A percentile compares a stretch with the other conserved stretches of the same genome.
Conservation (phyloP, 2,113 vertebrate species). For the Pampusana beccarii region DNA sequence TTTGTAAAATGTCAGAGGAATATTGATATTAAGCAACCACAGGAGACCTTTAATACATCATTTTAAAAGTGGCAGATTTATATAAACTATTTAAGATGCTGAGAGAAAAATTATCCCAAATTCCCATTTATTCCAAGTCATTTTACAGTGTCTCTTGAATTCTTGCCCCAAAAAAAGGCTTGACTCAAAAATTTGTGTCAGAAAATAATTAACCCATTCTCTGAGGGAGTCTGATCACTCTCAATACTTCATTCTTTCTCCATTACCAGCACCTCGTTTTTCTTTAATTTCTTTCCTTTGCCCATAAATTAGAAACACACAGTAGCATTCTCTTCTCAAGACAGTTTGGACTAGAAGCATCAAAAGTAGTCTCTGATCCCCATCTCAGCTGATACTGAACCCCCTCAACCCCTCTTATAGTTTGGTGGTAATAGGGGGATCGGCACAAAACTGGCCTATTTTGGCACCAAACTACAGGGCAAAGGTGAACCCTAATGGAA, state of each 20-base stretch:
- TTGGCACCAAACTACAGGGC: background rate
- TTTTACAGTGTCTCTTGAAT: background rate
- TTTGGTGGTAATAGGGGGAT: background rate
- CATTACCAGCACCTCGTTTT: background rate
- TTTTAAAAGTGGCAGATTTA: background rate
- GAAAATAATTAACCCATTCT: conserved; percentile 24
- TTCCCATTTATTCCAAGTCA: background rate
- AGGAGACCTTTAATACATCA: background rate
- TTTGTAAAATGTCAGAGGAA: conserved; percentile 14
- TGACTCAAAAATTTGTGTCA: background rate
- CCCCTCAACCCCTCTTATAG: background rate
- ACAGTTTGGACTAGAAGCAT: background rate
- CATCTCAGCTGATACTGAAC: background rate
- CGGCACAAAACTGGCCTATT: background rate
- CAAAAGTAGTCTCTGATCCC: background rate
- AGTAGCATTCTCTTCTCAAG: background rate
- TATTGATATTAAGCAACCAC: background rate
- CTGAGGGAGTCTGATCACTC: background rate
- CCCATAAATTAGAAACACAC: background rate
- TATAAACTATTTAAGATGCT: background rate
- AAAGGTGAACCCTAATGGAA: background rate
- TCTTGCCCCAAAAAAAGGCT: background rate
- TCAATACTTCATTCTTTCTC: background rate
- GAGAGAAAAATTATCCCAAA: background rate
- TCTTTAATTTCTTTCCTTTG: background rate